Evolutionary conservation across 2,888 invertebrate species (phyloP).

Genomic region (Omphaloscelis lunosa): DNA sequence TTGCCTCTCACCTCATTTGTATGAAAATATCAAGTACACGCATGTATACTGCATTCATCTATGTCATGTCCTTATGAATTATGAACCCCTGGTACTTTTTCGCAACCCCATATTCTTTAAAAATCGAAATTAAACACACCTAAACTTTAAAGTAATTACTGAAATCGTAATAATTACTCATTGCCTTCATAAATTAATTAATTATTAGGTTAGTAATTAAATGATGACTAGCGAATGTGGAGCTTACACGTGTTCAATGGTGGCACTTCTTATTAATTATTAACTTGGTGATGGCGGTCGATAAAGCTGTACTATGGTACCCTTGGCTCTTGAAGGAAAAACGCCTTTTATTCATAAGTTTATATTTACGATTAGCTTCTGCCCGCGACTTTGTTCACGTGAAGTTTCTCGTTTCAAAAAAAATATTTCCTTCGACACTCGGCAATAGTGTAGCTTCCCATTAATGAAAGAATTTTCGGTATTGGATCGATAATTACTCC

Average conservation of each 20-base stretch:
- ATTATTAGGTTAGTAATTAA: constrained; percentile 18
- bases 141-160: not conserved
- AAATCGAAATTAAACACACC: not conserved
- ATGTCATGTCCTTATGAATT: not conserved
- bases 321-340: constrained; percentile 29
- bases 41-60: not conserved
- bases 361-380: not conserved
- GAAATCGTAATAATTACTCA: constrained; percentile 6
- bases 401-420: no score
- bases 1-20: not conserved
- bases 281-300: constrained; percentile 20
- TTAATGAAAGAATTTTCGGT: not conserved
- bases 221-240: constrained; percentile 6
- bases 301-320: constrained; percentile 43
- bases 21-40: not conserved
- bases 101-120: no score
- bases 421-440: not conserved
- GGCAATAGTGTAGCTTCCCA: not conserved
- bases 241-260: constrained; percentile 28
- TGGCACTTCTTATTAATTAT: constrained; percentile 38
- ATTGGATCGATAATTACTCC: not conserved
- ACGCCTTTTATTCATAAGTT: not conserved
- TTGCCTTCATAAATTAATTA: constrained; percentile 18
- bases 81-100: not conserved
- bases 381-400: no score